A percentile compares a stretch with the other conserved stretches of the same genome.
phyloP scores from a whole-genome alignment of 2,113 vertebrate species.

The Phalacrocorax brasilianus region DNA sequence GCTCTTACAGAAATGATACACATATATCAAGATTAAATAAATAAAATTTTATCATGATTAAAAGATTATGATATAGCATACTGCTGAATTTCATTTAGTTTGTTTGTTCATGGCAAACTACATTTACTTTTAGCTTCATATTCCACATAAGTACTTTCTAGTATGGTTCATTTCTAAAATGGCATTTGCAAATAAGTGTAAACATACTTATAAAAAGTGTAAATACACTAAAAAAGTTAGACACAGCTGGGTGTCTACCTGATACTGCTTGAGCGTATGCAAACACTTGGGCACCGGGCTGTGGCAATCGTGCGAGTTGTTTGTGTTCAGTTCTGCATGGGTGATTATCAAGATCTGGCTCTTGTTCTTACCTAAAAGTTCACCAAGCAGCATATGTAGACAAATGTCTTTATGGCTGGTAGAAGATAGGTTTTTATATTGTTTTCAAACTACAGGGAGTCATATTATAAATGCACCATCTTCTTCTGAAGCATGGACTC shows the following conservation, averaged over 20 bases:
- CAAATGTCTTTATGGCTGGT: background rate
- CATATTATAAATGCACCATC: background rate
- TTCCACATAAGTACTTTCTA: background rate
- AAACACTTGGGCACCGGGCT: background rate
- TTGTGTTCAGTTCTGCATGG: background rate
- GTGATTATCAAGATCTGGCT: background rate
- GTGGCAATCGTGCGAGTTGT: background rate
- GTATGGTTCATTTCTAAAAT: background rate
- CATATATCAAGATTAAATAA: background rate
- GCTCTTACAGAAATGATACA: background rate
- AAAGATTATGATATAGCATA: background rate
- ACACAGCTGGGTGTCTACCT: background rate
- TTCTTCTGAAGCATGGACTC: background rate
- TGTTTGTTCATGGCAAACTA: background rate
- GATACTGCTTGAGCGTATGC: background rate
- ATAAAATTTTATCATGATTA: background rate
- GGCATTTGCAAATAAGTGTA: background rate
- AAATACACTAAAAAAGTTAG: too few species aligned
- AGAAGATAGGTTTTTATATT: background rate
- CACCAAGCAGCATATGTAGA: fast-evolving
- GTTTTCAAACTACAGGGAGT: background rate
- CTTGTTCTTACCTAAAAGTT: background rate
- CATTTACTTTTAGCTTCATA: background rate
- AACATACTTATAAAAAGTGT: too few species aligned
- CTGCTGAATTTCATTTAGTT: background rate